Base-by-base conservation (phyloP, 2,888 invertebrate species). In the Conistra vaccinii region DNA sequence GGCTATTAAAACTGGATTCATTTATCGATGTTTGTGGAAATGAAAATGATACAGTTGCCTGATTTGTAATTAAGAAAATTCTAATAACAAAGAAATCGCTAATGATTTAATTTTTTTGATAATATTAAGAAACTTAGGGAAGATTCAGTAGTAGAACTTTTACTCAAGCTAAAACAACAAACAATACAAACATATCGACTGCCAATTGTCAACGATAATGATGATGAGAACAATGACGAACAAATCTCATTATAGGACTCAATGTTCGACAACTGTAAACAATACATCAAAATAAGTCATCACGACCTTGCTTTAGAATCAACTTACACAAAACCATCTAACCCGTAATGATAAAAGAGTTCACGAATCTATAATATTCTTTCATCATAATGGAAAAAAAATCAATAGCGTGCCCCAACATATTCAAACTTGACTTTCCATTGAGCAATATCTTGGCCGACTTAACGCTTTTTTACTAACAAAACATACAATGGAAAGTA, bases 391-490 rank as follows among this genome's bases (percentile, higher is more conserved):
- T 66, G 81, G 88, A 88, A 89, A 86, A 89, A 86, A 84, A 69
- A 48, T 80, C 53, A 71, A 76, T 83, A 75, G 80, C 73, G 66
- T 58, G 72, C 77, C 81, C 78, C 69, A 76, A 86, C 89, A 90
- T 89, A 90, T 87, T 90, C 90, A 90, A 93, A 92, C 92, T 93
- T 93, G 92, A 92, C 89, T 92, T 89, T 90, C 88, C 88, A 89
- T 94, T 94, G 90, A 92, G 90, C 91, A 94, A 95, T 78, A 75
- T 45, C 58, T 78, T 89, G 92, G 85, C 91, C 92, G 90, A 93
- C 92, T 95, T 95, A 91, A 94, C 93, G 94, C 91, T 90, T 92
- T 92, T 93, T 93, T 92, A 81, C 81, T 68, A 86, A 89, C 88
- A 86, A 89, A 89, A 89, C 91, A 91, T 85, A 93, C 91, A 93